Base-by-base conservation (phyloP, 1,140 invertebrate species). In the Rhopalosiphum padi region DNA sequence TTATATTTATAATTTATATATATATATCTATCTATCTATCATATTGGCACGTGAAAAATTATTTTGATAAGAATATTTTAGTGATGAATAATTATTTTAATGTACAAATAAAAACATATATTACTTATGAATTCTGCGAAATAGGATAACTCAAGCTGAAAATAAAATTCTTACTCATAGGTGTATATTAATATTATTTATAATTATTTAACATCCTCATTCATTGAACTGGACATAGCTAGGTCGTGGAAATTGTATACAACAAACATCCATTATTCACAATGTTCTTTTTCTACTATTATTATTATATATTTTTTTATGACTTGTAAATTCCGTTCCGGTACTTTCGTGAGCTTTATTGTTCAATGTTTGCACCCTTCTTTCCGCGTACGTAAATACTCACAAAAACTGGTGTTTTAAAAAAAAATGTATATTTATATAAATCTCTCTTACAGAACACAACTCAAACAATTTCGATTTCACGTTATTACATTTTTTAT, bases 321-420 rank as follows among this genome's bases (percentile, higher is more conserved):
- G 41, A 91, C 90, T 91, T 91, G 53, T 91, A 77, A 91, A 91
- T 77, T 91, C 60, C 90, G 90, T 91, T 91, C 60, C 60, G 41
- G 90, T 91, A 77, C 60, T 91, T 90, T 91, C 60, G 5, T 77
- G 37, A 90, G 53, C 25, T 90, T 90, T 90, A 91, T 91, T 91
- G 60, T 91, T 91, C 35, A 35, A n/a, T 46, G 46, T 77, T 91
- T 68, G 15, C 60, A 43, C n/a, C 51, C 51, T 60, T 77, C 60
- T 91, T 91, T 77, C 46, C 35, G 30, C 9, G 35, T 21, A 90
- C 51, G 35, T 55, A 37, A 22, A 37, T 25, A 41, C 22, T 11
- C 3, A 35, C 8, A 41, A 90, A 90, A 55, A 55, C 48, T 55
- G 21, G 51, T n/a, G 51, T 55, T 53, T 22, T 11, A 15, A 85